Evolutionary conservation across 64 coral and sea anemone species (phyloP).

Genomic region (Porites australiensis): DNA sequence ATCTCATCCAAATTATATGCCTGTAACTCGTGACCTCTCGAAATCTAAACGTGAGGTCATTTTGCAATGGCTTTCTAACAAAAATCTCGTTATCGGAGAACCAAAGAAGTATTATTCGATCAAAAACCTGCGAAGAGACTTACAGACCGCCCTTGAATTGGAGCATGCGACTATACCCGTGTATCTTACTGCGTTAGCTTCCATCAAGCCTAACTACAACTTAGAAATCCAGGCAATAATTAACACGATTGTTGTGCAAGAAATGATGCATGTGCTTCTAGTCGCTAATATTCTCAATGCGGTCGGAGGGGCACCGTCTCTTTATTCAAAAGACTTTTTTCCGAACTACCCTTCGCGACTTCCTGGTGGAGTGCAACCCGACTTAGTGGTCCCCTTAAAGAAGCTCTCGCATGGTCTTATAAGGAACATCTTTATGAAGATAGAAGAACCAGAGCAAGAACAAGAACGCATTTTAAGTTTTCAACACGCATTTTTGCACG

Average conservation of each 20-base stretch:
- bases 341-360: slow-evolving; percentile 77
- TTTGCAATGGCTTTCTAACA: slow-evolving; percentile 69
- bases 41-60: slow-evolving; percentile 68
- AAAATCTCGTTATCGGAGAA: slow-evolving; percentile 40
- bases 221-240: slow-evolving; percentile 46
- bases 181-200: slow-evolving; percentile 77
- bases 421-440: slow-evolving; percentile 92
- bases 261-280: slow-evolving; percentile 86
- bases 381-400: slow-evolving; percentile 81
- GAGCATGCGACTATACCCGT: slow-evolving; percentile 89
- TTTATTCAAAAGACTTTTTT: slow-evolving; percentile 66
- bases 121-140: slow-evolving; percentile 44
- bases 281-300: slow-evolving; percentile 90
- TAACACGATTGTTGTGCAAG: slow-evolving; percentile 67
- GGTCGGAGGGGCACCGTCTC: slow-evolving; percentile 73
- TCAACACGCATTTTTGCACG: background rate
- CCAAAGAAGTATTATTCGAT: slow-evolving; percentile 63
- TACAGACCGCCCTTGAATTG: slow-evolving; percentile 77
- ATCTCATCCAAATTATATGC: slow-evolving; percentile 88
- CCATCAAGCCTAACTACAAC: slow-evolving; percentile 79
- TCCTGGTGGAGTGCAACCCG: slow-evolving; percentile 78
- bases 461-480: slow-evolving; percentile 12
- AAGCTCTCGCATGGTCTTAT: slow-evolving; percentile 82
- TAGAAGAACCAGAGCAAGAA: slow-evolving; percentile 67
- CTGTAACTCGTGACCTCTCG: slow-evolving; percentile 81